These are phyloP conservation scores for Hypercompe scribonia DNA, from an alignment of 2,888 invertebrate species.

Conservation along the genomic window DNA sequence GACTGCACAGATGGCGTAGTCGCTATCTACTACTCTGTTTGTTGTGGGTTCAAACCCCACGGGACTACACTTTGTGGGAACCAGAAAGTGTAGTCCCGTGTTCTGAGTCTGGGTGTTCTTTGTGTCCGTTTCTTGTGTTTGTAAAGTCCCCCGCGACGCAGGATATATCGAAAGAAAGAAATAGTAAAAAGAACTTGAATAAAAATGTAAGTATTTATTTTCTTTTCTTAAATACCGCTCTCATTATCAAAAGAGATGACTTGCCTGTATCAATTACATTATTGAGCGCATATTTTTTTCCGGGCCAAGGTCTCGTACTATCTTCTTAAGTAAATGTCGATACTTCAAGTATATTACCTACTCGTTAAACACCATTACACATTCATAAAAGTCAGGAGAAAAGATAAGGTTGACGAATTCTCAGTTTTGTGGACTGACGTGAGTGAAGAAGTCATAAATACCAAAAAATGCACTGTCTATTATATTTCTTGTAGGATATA, in stretches of 20 bases:
- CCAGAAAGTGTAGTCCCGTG: no score
- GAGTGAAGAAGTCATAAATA: not conserved
- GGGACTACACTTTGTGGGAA: no score
- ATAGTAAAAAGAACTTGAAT: not conserved
- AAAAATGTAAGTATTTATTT: not conserved
- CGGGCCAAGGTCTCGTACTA: not conserved
- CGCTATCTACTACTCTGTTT: no score
- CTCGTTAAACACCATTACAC: not conserved
- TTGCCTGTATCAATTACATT: not conserved
- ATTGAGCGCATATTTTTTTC: not conserved
- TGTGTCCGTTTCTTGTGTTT: no score
- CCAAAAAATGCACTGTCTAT: not conserved
- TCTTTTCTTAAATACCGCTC: not conserved
- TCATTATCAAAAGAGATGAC: not conserved
- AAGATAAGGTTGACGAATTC: not conserved
- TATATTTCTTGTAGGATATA: not conserved
- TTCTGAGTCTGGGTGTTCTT: no score
- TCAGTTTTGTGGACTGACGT: not conserved
- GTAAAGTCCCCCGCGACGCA: no score
- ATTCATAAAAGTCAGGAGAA: not conserved
- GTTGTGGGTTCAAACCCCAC: no score
- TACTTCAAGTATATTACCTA: not conserved
- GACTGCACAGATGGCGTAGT: no score
- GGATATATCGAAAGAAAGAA: no score
- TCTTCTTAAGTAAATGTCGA: not conserved